phyloP scores from a whole-genome alignment of 2,797 vertebrate species.

The Chrysocyon brachyurus region DNA sequence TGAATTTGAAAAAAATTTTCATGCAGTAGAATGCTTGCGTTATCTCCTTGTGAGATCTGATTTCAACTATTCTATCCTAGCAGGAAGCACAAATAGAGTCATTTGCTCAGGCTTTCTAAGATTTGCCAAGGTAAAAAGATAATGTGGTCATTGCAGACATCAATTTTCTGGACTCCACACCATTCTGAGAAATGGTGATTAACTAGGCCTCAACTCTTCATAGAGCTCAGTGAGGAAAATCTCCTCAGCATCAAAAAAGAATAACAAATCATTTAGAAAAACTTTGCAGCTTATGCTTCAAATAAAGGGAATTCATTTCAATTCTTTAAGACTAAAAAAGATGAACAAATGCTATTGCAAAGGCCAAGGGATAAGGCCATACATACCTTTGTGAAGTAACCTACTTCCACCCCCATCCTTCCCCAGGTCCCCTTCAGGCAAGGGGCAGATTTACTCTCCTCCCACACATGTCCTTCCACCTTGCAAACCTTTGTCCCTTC shows the following conservation, averaged over 20 bases:
- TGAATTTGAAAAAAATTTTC: conserved; percentile 20
- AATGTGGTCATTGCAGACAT: background rate
- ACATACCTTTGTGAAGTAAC: background rate
- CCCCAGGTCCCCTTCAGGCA: background rate
- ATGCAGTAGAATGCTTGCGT: background rate
- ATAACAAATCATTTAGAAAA: background rate
- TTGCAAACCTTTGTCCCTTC: background rate
- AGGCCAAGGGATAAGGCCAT: background rate
- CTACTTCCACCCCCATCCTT: background rate
- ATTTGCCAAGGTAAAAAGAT: conserved; percentile 31
- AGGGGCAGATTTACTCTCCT: background rate
- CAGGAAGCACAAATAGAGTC: background rate
- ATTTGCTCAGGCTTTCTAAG: background rate
- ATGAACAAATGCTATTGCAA: background rate
- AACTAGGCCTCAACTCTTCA: background rate
- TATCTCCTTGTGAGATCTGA: background rate
- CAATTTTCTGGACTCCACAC: background rate
- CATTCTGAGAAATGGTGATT: conserved; percentile 30
- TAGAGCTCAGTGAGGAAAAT: background rate
- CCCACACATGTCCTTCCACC: background rate
- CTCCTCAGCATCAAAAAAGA: background rate
- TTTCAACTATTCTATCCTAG: background rate
- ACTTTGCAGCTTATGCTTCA: background rate
- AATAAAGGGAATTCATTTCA: background rate
- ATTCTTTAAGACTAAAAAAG: background rate